Percentiles rank a stretch among this genome's conserved stretches.
Conservation (phyloP, 2,888 invertebrate genomes). For the Apotomis turbidana region DNA sequence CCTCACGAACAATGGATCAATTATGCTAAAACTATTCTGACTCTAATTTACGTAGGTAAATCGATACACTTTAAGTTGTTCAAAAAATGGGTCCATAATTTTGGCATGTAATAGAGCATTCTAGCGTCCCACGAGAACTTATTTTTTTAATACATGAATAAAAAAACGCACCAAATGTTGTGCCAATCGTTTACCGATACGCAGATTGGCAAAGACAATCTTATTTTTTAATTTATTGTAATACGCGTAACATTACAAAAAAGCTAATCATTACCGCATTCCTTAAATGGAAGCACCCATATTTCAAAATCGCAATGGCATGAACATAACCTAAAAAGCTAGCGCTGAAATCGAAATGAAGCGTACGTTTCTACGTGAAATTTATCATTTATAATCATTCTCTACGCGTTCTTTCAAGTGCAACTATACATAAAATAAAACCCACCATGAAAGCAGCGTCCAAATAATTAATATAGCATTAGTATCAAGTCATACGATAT, state of each 20-base stretch:
- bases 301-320: constrained; percentile 43
- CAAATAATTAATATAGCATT: constrained; percentile 67
- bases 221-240: constrained; percentile 44
- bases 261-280: constrained; percentile 53
- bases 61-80: constrained; percentile 45
- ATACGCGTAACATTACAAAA: constrained; percentile 39
- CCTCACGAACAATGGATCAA: constrained; percentile 33
- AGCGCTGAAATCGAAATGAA: constrained; percentile 53
- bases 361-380: constrained; percentile 31
- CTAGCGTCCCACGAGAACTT: constrained; percentile 45
- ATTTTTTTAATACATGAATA: constrained; percentile 45
- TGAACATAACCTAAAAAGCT: constrained; percentile 61
- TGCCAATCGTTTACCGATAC: constrained; percentile 29
- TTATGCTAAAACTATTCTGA: constrained; percentile 48
- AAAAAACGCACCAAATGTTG: constrained; percentile 39
- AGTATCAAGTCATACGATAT: constrained; percentile 41
- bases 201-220: constrained; percentile 34
- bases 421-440: constrained; percentile 61
- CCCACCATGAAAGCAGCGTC: constrained; percentile 84
- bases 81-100: constrained; percentile 51
- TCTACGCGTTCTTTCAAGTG: constrained; percentile 85
- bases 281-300: constrained; percentile 73
- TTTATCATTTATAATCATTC: constrained; percentile 84
- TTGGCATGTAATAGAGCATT: constrained; percentile 56
- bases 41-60: constrained; percentile 48